Percentiles rank a stretch among this genome's conserved stretches.
Evolutionary conservation across 1,140 invertebrate species (phyloP).

Genomic region (Drosophila prosaltans): DNA sequence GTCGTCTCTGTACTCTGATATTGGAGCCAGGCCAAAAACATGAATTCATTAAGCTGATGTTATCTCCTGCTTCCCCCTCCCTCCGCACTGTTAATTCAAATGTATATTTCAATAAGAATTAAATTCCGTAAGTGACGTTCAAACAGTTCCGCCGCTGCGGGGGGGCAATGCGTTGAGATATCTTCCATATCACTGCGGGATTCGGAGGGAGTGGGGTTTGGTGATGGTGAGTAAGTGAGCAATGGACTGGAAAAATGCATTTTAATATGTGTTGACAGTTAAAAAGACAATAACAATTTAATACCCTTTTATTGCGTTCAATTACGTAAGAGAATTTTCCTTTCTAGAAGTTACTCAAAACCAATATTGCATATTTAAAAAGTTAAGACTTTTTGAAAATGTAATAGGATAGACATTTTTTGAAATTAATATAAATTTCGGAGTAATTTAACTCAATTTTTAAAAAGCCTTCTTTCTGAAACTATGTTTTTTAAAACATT

Average conservation of each 20-base stretch:
- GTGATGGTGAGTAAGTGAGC: conserved; percentile 46
- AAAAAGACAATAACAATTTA: not conserved
- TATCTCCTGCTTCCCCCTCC: conserved; percentile 1
- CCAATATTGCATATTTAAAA: too few species aligned
- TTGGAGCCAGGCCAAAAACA: conserved; percentile 48
- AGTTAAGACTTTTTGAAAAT: too few species aligned
- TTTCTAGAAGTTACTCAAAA: too few species aligned
- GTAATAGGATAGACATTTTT: too few species aligned
- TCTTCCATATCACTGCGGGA: not conserved
- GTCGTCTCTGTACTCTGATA: not conserved
- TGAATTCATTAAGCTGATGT: conserved; percentile 72
- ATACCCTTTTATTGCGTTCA: not conserved
- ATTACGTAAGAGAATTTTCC: not conserved
- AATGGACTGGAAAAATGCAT: conserved; percentile 10
- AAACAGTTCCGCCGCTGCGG: conserved; percentile 27
- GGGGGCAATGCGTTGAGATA: conserved; percentile 24
- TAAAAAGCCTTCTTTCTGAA: too few species aligned
- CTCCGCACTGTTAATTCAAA: conserved; percentile 52
- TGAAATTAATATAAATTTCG: too few species aligned
- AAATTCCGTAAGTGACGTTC: conserved; percentile 69
- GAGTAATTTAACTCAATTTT: too few species aligned
- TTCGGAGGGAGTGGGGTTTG: not conserved
- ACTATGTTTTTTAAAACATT: too few species aligned
- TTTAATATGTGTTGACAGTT: conserved; percentile 4
- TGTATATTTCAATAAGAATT: conserved; percentile 72